Evolutionary conservation across 2,113 vertebrate species (phyloP).

Genomic region (Phalacrocorax carbo): DNA sequence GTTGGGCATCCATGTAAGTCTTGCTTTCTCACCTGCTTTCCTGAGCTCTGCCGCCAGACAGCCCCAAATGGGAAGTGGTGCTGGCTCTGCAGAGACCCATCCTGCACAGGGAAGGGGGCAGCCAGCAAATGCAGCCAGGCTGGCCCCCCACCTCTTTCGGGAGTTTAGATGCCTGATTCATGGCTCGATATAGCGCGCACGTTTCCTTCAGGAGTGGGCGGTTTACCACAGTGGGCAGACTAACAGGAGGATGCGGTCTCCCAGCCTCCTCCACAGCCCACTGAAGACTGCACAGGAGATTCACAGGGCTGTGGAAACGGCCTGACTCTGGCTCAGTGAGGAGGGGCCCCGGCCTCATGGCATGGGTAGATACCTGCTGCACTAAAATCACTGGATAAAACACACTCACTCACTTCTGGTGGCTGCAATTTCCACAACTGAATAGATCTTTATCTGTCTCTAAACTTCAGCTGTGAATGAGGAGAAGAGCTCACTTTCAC

Average conservation of each 20-base stretch:
- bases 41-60: not conserved
- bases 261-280: not conserved
- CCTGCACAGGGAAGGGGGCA: not conserved
- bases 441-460: not conserved
- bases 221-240: not conserved
- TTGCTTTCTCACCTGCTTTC: not conserved
- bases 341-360: too few species aligned
- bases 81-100: not conserved
- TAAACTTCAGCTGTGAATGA: too few species aligned
- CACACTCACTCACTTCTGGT: not conserved
- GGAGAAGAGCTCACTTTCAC: not conserved
- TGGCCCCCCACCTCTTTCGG: too few species aligned
- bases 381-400: not conserved
- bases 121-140: not conserved
- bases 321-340: not conserved
- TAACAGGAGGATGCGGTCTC: not conserved
- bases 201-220: not conserved
- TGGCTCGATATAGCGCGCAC: fast-evolving
- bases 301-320: not conserved
- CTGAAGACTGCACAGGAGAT: fast-evolving
- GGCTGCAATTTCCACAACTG: not conserved
- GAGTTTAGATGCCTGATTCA: not conserved
- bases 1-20: fast-evolving
- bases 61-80: not conserved
- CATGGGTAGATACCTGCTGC: not conserved